Base-by-base conservation (phyloP, 2,888 invertebrate genomes). In the Hirtodrosophila alboralis region DNA sequence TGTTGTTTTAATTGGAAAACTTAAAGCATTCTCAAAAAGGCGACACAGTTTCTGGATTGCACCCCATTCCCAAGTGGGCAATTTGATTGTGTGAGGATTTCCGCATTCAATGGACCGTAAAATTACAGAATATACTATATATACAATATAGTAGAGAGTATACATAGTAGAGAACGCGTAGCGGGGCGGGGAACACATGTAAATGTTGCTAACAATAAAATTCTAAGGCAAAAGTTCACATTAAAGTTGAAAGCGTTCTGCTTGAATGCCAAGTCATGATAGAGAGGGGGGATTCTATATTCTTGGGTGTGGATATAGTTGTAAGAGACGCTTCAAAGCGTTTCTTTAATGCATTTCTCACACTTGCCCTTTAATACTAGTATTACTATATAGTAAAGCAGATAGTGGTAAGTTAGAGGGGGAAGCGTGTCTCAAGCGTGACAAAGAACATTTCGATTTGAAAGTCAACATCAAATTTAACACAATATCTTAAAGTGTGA, bases 71-170 rank as follows among this genome's bases (percentile, higher is more conserved):
- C 21, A 28, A 8, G 38, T 47, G 41, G 45, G 48, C 53, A 61
- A 58, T 72, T 72, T 68, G 84, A 80, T 75, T 79, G 84, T 70
- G 76, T 58, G 73, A 45, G 75, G 75, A 81, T 83, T 75, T 83
- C 67, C 59, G 41, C 47, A 69, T 48, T 61, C 83, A 83, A 79
- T 85, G 69, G 70, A 74, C 74, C 84, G 61, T 74, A 72, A 83
- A 85, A 85, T 83, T 79, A 65, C 75, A 66, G 58, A 43, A 31
- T 27, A 23, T 18, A 14, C 27, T n/a, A 40, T 13, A 40, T 26
- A 30, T 37, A 10, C 13, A 23, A n/a, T n/a, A n/a, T n/a, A n/a
- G n/a, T n/a, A n/a, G n/a, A n/a, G n/a, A n/a, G n/a, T n/a, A n/a
- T n/a, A n/a, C n/a, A 33, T 36, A 21, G 59, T 4, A 18, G 13